Evolutionary conservation across 2,888 invertebrate genomes (phyloP), one percentile per base, ranked within the genome.

Genomic region (Rhimphoctona megacephalus): DNA sequence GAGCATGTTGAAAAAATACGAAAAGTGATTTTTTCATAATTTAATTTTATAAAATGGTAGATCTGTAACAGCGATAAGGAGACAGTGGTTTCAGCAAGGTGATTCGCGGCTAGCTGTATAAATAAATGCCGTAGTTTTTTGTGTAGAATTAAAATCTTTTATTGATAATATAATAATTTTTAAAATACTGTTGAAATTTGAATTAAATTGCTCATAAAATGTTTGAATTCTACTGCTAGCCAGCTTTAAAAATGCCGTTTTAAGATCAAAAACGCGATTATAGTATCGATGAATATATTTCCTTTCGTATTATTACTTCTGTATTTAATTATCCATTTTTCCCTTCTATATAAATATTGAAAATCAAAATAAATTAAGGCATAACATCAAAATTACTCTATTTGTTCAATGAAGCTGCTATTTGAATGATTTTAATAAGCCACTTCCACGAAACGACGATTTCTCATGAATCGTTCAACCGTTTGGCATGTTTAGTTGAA

Each of bases 391-490:
- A 61, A 11, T 61, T 2, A 61, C 17, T 30, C 61, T 0, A 30
- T 30, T 17, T n/a, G 54, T 54, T 54, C 61, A 30, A 11, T 30
- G 30, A 61, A 30, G 61, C 17, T 61, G 30, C 17, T 30, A 61
- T 14, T 30, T 30, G 61, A 61, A 61, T 61, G 61, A 30, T 61
- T 61, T 30, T 7, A 30, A 30, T 30, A 6, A 61, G 30, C 17
- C 8, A 46, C 46, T 39, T 39, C n/a, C 19, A 66, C 9, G 66
- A 46, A 25, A 69, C 30, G 6, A 61, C 1, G 30, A 30, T 61
- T 69, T 25, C 46, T 25, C 33, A 61, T 77, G 43, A 66, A 61
- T 52, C 64, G 46, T 66, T 77, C 7, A 39, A 39, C 14, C 22
- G 30, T 66, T 49, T 22, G n/a, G 46, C 5, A 5, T 19, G 14